Percentiles rank a stretch among this genome's conserved stretches.
Conservation (phyloP, 2,113 vertebrate genomes). For the Muscicapa adusta region DNA sequence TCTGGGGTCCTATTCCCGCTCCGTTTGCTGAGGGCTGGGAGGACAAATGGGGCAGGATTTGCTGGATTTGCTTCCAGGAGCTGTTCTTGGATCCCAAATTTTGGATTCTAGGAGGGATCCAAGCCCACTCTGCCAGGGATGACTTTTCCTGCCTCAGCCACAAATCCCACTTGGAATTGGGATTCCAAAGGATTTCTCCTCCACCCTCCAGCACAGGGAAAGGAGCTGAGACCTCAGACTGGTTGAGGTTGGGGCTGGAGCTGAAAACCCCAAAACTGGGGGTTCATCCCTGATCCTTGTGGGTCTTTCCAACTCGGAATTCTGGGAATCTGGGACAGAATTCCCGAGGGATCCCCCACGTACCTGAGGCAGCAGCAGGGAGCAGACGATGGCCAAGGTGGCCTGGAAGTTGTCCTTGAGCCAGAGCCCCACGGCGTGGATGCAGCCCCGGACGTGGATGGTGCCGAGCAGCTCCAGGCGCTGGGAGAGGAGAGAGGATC, state of each 20-base stretch:
- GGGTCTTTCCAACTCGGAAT: no score
- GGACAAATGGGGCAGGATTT: background rate
- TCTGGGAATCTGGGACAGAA: no score
- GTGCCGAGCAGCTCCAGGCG: conserved; percentile 75
- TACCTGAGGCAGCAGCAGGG: conserved; percentile 87
- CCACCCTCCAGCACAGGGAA: no score
- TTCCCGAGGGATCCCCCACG: rapidly evolving
- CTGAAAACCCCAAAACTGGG: background rate
- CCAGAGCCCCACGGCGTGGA: conserved; percentile 88
- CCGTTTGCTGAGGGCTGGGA: background rate
- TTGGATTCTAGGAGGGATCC: background rate
- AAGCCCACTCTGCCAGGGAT: background rate
- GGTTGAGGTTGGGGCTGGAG: rapidly evolving
- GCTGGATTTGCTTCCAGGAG: background rate
- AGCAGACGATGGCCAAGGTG: conserved; percentile 79
- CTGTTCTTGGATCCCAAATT: background rate
- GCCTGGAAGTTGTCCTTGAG: conserved; percentile 85
- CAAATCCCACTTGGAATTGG: background rate
- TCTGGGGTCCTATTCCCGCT: background rate
- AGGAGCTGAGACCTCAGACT: background rate
- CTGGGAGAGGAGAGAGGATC: conserved; percentile 44
- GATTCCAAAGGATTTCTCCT: rapidly evolving
- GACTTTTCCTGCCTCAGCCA: no score
- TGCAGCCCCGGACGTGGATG: conserved; percentile 88
- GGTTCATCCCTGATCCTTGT: no score